Base-by-base conservation (phyloP, 2,113 vertebrate species). In the Odontophorus gujanensis region DNA sequence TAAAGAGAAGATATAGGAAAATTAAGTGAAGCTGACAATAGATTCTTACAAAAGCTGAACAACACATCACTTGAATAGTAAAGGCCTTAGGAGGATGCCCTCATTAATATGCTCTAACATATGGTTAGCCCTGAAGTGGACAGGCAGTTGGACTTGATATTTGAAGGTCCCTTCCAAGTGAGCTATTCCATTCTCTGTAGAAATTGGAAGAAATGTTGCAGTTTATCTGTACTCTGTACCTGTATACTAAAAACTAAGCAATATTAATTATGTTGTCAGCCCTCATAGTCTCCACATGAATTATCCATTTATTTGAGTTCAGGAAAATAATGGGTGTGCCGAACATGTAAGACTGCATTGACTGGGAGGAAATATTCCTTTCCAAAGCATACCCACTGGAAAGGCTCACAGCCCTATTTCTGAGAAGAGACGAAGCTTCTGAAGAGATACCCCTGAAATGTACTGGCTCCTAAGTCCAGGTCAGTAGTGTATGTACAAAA, bases 231-330 rank as follows among this genome's bases (percentile, higher is more conserved):
- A 80, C 77, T 11, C 57, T 78, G 28, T 19, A 80, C 77, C 48
- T 92, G n/a, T 43, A 69, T 12, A 10, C 43, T 21, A 69, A 47
- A 50, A 62, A 83, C 32, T 78, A 63, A 51, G 20, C 42, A 73
- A 45, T 57, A 82, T 47, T 90, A 90, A 91, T 93, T 93, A 74
- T 61, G 36, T 8, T 91, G 92, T 88, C 92, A 95, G 38, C 40
- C 76, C 32, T 82, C 75, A 81, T 22, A 22, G 19, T 78, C 34
- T 93, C 50, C 59, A 72, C 45, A 40, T 82, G 58, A 93, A 77
- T 74, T 91, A 85, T 69, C 53, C 88, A 55, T 92, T 90, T 95
- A 58, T 87, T 62, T 73, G 28, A 74, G 32, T 67, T 83, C 17
- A 80, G 26, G 47, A 71, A 69, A 94, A 87, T 53, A 87, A 87